These are phyloP conservation scores for Seriola rivoliana DNA, from an alignment of 2,113 vertebrate genomes.

Conservation along the genomic window DNA sequence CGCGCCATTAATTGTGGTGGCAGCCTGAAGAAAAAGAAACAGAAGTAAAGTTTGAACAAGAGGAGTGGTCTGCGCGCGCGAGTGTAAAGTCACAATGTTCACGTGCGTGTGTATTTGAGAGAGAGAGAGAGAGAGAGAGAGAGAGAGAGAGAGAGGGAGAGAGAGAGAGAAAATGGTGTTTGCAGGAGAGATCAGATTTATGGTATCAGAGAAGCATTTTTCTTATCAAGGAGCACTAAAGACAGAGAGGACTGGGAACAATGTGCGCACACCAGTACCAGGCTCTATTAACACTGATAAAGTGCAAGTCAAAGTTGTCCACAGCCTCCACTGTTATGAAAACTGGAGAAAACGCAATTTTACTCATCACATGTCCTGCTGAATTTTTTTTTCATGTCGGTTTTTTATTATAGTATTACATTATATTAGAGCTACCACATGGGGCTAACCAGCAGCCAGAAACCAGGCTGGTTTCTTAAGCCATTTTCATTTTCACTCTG, in stretches of 20 bases:
- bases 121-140: background rate
- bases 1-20: background rate
- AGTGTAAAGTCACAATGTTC: background rate
- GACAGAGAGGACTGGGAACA: slow-evolving; percentile 1
- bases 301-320: background rate
- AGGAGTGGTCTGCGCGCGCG: background rate
- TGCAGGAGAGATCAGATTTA: slow-evolving; percentile 9
- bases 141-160: too few species aligned
- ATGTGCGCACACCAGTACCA: background rate
- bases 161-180: background rate
- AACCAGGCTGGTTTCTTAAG: slow-evolving; percentile 19
- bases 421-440: background rate
- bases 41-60: background rate
- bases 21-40: background rate
- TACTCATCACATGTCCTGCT: background rate
- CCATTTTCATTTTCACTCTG: slow-evolving; percentile 42
- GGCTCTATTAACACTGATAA: background rate
- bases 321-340: background rate
- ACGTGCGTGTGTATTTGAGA: background rate
- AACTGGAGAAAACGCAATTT: background rate
- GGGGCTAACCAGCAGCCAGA: background rate
- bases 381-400: too few species aligned
- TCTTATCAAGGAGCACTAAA: slow-evolving; percentile 5
- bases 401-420: background rate
- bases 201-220: background rate